Evolutionary conservation across 2,113 vertebrate species (phyloP).

Genomic region (Plecotus auritus): DNA sequence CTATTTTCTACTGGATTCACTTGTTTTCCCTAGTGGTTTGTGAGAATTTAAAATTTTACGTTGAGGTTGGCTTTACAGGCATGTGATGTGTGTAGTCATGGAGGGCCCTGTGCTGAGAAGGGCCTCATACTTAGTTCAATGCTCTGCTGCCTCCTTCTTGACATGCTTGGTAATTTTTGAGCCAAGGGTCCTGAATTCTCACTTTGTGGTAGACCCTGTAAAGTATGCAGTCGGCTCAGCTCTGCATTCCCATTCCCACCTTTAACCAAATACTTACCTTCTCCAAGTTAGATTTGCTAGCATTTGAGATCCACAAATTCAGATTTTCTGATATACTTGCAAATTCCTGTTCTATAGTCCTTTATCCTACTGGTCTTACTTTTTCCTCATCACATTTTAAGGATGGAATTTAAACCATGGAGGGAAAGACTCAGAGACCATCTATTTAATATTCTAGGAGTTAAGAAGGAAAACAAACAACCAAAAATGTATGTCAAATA

Average conservation of each 20-base stretch:
- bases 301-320: neutral
- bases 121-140: neutral
- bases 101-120: neutral
- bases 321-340: neutral
- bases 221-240: rapidly evolving
- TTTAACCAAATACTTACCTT: rapidly evolving
- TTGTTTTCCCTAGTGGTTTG: rapidly evolving
- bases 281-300: neutral
- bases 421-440: neutral
- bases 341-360: neutral
- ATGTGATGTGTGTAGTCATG: rapidly evolving
- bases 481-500: neutral
- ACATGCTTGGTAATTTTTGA: neutral
- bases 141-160: neutral
- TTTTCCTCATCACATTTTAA: neutral
- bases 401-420: neutral
- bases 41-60: neutral
- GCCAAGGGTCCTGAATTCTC: neutral
- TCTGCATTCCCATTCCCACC: neutral
- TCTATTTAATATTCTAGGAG: neutral
- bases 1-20: neutral
- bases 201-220: neutral
- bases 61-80: neutral
- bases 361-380: neutral
- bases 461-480: neutral